Evolutionary conservation across 1,140 invertebrate species (phyloP), one percentile per base, ranked within the genome.

Genomic region (Drosophila sp.): DNA sequence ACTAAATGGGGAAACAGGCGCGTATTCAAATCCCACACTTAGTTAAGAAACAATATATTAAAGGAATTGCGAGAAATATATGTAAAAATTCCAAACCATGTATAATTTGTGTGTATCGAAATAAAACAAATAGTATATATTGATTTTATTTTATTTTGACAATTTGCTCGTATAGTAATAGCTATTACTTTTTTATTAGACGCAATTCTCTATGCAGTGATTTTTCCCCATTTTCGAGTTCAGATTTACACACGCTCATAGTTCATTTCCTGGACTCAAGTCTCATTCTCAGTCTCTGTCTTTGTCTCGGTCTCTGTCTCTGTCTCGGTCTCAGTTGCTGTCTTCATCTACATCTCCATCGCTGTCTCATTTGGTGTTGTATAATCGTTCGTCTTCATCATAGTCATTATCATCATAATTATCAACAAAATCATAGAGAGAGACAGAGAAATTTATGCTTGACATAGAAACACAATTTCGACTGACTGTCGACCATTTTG

Each of bases 401-500:
- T 77, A 41, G 21, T 64, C 57, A 51, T 61, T 16, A 78, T 72
- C 81, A 77, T 80, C 69, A 70, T 81, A 69, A 67, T 73, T 34
- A 21, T 57, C 34, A 54, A 25, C 16, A 38, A 27, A 46, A 53
- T 38, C 38, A 63, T 29, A 29, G 27, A 51, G 7, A 50, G 14
- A 9, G 29, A 16, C n/a, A 18, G 50, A 66, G 45, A 83, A 89
- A 89, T 87, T 83, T 83, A 87, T 87, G 83, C 83, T 89, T 87
- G 83, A 87, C 83, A 87, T 82, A 89, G 83, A 87, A 87, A 89
- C 83, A 83, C 83, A 78, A 87, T 89, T 87, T 89, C 46, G 76
- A 72, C 76, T 66, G 69, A 64, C 80, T 80, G 80, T 77, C 76
- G 69, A 64, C 83, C 82, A 87, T 87, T 87, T 87, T 87, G 80